Percentiles rank a stretch among this genome's conserved stretches.
These are phyloP conservation scores for Hypomecis atomaria DNA, from an alignment of 2,888 invertebrate genomes.

Conservation along the genomic window DNA sequence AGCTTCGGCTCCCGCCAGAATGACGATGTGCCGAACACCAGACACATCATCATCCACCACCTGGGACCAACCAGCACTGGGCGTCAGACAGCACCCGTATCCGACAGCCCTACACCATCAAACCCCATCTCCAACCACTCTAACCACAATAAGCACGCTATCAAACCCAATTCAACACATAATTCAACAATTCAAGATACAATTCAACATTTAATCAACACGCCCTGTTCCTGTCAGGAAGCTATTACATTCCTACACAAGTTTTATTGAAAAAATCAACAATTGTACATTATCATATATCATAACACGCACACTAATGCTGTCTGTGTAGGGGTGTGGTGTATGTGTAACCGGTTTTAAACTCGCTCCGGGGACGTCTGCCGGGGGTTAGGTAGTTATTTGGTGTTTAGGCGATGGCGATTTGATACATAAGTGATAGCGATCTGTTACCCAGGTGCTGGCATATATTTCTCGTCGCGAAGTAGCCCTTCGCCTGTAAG, in stretches of 20 bases:
- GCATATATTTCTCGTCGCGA: too few species aligned
- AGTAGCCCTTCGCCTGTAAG: too few species aligned
- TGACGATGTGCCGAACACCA: too few species aligned
- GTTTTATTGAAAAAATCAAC: conserved; percentile 45
- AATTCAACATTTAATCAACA: conserved; percentile 26
- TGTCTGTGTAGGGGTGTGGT: conserved; percentile 35
- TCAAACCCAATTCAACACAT: neutral
- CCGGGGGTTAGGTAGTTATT: conserved; percentile 42
- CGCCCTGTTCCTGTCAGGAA: conserved; percentile 35
- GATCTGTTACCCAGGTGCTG: neutral
- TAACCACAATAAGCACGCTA: too few species aligned
- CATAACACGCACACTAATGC: conserved; percentile 51
- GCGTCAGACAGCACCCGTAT: too few species aligned
- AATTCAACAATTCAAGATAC: conserved; percentile 7
- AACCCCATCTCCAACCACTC: too few species aligned
- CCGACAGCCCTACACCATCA: too few species aligned
- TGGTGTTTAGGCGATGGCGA: conserved; percentile 21
- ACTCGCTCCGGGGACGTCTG: conserved; percentile 62
- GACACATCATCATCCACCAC: too few species aligned
- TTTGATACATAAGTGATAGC: neutral
- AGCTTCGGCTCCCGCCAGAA: too few species aligned
- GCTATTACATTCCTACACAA: conserved; percentile 29
- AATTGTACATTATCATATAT: conserved; percentile 60
- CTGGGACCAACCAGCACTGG: too few species aligned
- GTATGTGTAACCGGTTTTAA: conserved; percentile 58